Conservation (phyloP, 2,888 invertebrate genomes). For the Oscheius myriophilus region DNA sequence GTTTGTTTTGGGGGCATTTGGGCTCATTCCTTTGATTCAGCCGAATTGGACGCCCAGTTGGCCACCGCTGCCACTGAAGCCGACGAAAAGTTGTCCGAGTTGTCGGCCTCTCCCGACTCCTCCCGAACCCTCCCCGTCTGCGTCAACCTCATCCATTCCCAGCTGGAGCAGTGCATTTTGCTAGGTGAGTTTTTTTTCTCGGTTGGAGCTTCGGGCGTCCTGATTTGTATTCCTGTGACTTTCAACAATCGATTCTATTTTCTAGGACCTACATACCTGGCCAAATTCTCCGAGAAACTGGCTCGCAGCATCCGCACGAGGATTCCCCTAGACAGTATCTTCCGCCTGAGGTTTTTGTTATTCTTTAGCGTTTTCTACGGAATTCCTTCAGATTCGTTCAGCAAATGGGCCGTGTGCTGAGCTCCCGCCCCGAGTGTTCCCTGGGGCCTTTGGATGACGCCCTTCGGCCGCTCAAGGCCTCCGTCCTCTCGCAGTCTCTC, state of each 20-base stretch:
- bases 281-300: slow-evolving; percentile 51
- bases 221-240: no score
- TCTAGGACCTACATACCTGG: slow-evolving; percentile 26
- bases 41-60: slow-evolving; percentile 46
- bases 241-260: no score
- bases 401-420: slow-evolving; percentile 49
- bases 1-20: slow-evolving; percentile 18
- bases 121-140: slow-evolving; percentile 40
- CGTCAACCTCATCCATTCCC: slow-evolving; percentile 45
- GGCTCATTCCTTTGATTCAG: slow-evolving; percentile 24
- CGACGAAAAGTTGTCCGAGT: slow-evolving; percentile 45
- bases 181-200: slow-evolving; percentile 31
- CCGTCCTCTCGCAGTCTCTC: slow-evolving; percentile 76
- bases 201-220: no score
- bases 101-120: slow-evolving; percentile 34
- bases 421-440: slow-evolving; percentile 39
- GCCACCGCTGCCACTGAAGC: slow-evolving; percentile 43
- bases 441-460: slow-evolving; percentile 56
- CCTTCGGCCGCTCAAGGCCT: slow-evolving; percentile 61
- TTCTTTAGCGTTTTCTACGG: not conserved
- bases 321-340: slow-evolving; percentile 44
- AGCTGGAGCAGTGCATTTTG: slow-evolving; percentile 50
- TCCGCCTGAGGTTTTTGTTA: slow-evolving; percentile 6
- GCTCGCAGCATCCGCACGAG: slow-evolving; percentile 48
- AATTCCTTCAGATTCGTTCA: slow-evolving; percentile 47